phyloP scores from a whole-genome alignment of 1,140 invertebrate species.

The Drosophila arawakana region DNA sequence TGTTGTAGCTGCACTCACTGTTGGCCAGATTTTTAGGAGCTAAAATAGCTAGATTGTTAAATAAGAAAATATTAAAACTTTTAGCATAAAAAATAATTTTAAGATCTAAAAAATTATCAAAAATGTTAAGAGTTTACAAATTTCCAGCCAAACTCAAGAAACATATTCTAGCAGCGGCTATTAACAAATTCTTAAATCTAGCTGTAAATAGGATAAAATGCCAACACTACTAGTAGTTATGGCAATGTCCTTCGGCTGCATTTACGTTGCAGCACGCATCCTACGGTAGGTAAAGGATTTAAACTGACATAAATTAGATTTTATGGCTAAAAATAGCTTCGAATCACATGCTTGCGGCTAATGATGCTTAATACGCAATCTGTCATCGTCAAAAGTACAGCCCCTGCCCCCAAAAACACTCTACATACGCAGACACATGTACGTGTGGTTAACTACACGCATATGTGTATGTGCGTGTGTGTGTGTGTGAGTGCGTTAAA shows the following conservation, averaged over 20 bases:
- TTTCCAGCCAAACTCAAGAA: too few species aligned
- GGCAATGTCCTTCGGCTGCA: conserved; percentile 62
- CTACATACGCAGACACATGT: conserved; percentile 27
- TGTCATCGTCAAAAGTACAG: conserved; percentile 59
- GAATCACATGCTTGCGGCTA: conserved; percentile 26
- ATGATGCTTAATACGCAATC: conserved; percentile 53
- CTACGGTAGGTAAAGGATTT: conserved; percentile 30
- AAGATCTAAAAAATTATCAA: too few species aligned
- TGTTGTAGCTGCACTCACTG: too few species aligned
- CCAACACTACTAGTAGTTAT: conserved; percentile 29
- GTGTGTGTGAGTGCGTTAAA: conserved; percentile 13
- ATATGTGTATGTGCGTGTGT: neutral
- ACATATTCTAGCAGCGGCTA: too few species aligned
- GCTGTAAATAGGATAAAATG: neutral
- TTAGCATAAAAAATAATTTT: too few species aligned
- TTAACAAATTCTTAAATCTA: neutral
- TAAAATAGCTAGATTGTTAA: too few species aligned
- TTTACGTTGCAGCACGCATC: conserved; percentile 38
- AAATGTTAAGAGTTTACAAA: too few species aligned
- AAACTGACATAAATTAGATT: conserved; percentile 67
- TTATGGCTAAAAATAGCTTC: conserved; percentile 56
- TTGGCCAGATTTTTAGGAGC: too few species aligned
- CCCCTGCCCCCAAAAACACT: conserved; percentile 3
- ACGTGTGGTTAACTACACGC: neutral
- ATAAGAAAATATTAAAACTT: too few species aligned